Evolutionary conservation across 2,113 vertebrate species (phyloP).

Genomic region (Thomomys bottae): DNA sequence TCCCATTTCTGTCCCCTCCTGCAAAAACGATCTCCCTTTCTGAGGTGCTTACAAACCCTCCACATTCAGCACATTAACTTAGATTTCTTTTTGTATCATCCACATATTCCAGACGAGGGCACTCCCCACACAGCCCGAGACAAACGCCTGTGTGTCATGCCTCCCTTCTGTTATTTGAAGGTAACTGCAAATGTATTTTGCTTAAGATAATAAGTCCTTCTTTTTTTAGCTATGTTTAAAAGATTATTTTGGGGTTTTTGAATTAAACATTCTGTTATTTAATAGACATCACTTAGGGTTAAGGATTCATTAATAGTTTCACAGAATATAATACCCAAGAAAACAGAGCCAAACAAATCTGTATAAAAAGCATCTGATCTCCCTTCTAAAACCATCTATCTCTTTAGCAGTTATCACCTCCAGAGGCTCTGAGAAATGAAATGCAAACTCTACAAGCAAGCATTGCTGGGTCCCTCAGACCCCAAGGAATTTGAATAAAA

Average conservation of each 20-base stretch:
- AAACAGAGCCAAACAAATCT: conserved; percentile 29
- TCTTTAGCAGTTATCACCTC: conserved; percentile 1
- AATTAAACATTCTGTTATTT: neutral
- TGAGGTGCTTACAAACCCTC: neutral
- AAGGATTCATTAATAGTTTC: conserved; percentile 24
- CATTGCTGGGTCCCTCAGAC: neutral
- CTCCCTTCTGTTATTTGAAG: neutral
- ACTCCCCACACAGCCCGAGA: neutral
- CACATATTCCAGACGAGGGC: neutral
- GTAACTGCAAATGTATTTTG: neutral
- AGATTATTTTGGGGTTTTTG: neutral
- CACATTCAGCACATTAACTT: neutral
- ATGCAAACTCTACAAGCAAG: neutral
- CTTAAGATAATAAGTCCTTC: neutral
- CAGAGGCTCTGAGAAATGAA: conserved; percentile 9
- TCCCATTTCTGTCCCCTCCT: neutral
- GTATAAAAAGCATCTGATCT: conserved; percentile 39
- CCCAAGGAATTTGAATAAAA: conserved; percentile 36
- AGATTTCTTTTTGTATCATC: neutral
- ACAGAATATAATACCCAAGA: neutral
- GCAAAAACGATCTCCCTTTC: no score
- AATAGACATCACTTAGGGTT: neutral
- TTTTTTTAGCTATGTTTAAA: conserved; percentile 26
- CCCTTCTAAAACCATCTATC: conserved; percentile 54
- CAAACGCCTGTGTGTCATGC: neutral